Percentiles rank a stretch among this genome's conserved stretches.
These are phyloP conservation scores for Nasua narica DNA, from an alignment of 2,797 vertebrate species.

Conservation along the genomic window DNA sequence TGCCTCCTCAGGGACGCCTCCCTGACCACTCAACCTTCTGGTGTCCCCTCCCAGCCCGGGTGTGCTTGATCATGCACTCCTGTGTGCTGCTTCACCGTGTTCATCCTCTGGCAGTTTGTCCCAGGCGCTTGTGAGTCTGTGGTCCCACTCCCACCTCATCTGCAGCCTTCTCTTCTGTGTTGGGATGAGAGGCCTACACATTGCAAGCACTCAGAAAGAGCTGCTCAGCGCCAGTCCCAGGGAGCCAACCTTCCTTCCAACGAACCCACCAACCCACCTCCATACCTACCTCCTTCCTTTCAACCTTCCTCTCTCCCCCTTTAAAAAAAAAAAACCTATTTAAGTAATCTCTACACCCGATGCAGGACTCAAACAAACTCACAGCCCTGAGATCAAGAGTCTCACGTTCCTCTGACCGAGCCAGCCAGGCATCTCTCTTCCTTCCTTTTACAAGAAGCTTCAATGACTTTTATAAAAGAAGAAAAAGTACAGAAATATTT, in stretches of 20 bases:
- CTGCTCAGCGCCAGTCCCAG: not conserved
- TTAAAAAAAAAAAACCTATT: not conserved
- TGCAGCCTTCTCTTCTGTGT: not conserved
- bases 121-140: not conserved
- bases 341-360: not conserved
- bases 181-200: not conserved
- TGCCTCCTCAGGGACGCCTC: not conserved
- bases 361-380: not conserved
- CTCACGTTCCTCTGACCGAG: not conserved
- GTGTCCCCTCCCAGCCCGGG: not conserved
- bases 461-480: not conserved
- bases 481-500: not conserved
- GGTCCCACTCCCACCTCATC: not conserved
- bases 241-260: not conserved
- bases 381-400: not conserved
- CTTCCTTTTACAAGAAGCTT: not conserved
- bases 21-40: not conserved
- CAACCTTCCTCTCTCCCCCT: not conserved
- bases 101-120: not conserved
- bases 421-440: not conserved
- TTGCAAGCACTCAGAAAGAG: not conserved
- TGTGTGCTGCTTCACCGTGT: not conserved
- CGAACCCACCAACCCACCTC: not conserved
- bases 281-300: not conserved
- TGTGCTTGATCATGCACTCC: not conserved